Base-by-base conservation (phyloP, 1,140 invertebrate species). In the Zaprionus vittiger region DNA sequence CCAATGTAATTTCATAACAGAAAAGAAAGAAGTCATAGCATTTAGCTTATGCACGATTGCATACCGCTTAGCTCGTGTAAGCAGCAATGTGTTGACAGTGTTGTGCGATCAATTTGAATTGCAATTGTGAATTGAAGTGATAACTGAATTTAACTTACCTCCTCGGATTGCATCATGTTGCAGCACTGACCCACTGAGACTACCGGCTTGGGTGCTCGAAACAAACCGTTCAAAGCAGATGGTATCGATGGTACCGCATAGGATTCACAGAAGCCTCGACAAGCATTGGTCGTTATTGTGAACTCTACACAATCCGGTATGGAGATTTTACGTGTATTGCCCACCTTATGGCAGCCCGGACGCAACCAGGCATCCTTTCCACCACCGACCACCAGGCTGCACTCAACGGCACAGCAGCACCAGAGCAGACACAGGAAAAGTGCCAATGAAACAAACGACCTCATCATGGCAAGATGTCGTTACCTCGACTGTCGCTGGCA, bases 141-240 rank as follows among this genome's bases (percentile, higher is more conserved):
- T 2, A 47, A 17, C 41, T 9, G 2, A 9, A 17, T 17, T 47
- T 3, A 4, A 77, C 94, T 95, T 93, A 97, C 96, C 86, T 96
- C 95, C 93, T 97, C 96, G 0, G 96, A 95, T 74, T 97, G 96
- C 95, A 97, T 97, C 66, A 98, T 98, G 92, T 96, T 97, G 92
- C 97, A 98, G 90, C 97, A 98, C 84, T 97, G 96, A 1, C 96
- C 97, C n/a, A 97, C 94, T 1, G 97, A 97, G 0, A 97, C 97
- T 59, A 98, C 95, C 1, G 96, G 94, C 83, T 93, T 93, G 6
- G 81, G 77, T 31, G 77, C 64, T 20, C 79, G 83, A 49, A 90
- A 91, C 12, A 80, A 95, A 26, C 95, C 94, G 4, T 95, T 94
- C 77, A 96, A 95, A 5, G 75, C 47, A 2, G 67, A 55, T 24